Conservation (phyloP, 2,797 vertebrate species). For the Cyprinodon diabolis region DNA sequence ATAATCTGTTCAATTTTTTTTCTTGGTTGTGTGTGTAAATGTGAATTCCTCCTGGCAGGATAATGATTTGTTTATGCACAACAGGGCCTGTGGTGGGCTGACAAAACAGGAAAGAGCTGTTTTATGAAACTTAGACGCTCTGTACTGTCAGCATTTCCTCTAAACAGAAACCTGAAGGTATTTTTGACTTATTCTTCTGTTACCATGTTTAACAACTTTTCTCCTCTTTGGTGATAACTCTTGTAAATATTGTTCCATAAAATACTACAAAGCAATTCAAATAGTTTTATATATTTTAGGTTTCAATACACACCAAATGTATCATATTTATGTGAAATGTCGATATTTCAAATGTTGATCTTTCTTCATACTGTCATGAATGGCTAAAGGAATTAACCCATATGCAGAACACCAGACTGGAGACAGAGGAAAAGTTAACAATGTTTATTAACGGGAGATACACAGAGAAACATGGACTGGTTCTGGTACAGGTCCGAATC, state of each 20-base stretch:
- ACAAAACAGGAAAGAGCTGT: conserved; percentile 50
- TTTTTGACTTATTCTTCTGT: conserved; percentile 48
- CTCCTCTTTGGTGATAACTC: neutral
- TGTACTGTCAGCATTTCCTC: conserved; percentile 52
- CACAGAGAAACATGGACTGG: no score
- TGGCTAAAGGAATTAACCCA: no score
- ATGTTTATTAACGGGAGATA: no score
- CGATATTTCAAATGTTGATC: neutral
- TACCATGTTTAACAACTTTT: neutral
- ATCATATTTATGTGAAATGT: neutral
- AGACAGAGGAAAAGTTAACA: no score
- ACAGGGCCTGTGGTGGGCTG: conserved; percentile 21
- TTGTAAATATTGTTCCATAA: neutral
- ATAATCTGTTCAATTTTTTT: conserved; percentile 25
- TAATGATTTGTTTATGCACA: conserved; percentile 50
- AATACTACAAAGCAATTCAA: neutral
- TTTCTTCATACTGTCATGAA: no score
- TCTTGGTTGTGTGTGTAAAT: conserved; percentile 21
- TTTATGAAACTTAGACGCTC: conserved; percentile 45
- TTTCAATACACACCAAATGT: neutral
- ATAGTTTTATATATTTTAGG: neutral
- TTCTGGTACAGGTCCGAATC: no score
- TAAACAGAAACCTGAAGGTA: conserved; percentile 19
- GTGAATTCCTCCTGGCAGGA: conserved; percentile 24
- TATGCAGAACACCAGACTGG: no score